phyloP scores from a whole-genome alignment of 2,888 invertebrate genomes.

The Anodontia alba region DNA sequence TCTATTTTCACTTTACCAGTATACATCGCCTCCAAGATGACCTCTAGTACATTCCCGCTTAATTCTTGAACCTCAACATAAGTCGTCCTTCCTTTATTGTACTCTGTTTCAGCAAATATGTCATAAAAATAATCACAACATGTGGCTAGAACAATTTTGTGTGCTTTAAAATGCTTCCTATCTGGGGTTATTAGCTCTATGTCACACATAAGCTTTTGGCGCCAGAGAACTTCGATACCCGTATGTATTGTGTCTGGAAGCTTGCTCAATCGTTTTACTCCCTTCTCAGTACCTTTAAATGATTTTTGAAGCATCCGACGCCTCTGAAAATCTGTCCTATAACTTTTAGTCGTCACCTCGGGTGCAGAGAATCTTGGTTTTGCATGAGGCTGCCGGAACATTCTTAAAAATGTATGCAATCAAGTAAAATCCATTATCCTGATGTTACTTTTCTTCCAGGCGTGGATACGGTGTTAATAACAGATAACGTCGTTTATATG shows the following conservation, averaged over 20 bases:
- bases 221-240: slow-evolving; percentile 74
- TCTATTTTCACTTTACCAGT: slow-evolving; percentile 69
- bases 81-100: slow-evolving; percentile 13
- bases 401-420: neutral
- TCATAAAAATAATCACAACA: slow-evolving; percentile 75
- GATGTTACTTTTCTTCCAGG: too few relatives aligned
- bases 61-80: slow-evolving; percentile 65
- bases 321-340: slow-evolving; percentile 45
- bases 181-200: slow-evolving; percentile 62
- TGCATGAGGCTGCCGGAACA: neutral
- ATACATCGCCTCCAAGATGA: slow-evolving; percentile 73
- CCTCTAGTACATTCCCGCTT: slow-evolving; percentile 51
- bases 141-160: slow-evolving; percentile 69
- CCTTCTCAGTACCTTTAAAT: slow-evolving; percentile 57
- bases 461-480: too few relatives aligned
- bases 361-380: neutral
- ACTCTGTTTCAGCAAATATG: slow-evolving; percentile 55
- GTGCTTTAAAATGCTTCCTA: slow-evolving; percentile 61
- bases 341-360: slow-evolving; percentile 31
- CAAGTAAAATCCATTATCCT: slow-evolving; percentile 1
- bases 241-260: slow-evolving; percentile 66
- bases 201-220: slow-evolving; percentile 72
- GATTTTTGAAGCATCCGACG: slow-evolving; percentile 39
- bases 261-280: slow-evolving; percentile 40
- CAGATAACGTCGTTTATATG: neutral